phyloP scores from a whole-genome alignment of 2,797 vertebrate genomes.

The Falco naumanni region DNA sequence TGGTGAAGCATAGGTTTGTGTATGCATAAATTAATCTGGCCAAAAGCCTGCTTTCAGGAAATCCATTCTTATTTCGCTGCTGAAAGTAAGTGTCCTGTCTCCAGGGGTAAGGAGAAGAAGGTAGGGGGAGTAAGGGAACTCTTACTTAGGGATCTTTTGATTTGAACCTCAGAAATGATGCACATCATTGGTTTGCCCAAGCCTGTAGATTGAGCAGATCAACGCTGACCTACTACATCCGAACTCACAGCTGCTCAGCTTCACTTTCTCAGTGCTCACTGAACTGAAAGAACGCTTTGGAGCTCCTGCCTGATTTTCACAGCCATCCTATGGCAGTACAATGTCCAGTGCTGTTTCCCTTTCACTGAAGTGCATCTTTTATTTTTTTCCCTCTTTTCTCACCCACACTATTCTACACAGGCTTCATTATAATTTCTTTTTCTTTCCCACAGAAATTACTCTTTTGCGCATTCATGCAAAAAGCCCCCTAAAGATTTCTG shows the following conservation, averaged over 20 bases:
- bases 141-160: neutral
- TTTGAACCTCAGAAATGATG: neutral
- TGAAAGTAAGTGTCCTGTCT: neutral
- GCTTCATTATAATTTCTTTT: neutral
- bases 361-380: neutral
- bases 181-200: neutral
- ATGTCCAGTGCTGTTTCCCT: neutral
- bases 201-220: neutral
- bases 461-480: neutral
- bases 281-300: neutral
- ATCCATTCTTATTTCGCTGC: slow-evolving; percentile 6
- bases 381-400: neutral
- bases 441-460: neutral
- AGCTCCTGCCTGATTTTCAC: slow-evolving; percentile 21
- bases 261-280: neutral
- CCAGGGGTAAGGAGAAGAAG: neutral
- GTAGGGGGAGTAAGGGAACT: neutral
- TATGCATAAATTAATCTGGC: slow-evolving; percentile 57
- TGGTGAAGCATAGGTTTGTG: slow-evolving; percentile 43
- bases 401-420: neutral
- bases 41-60: slow-evolving; percentile 32
- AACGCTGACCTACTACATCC: neutral
- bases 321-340: slow-evolving; percentile 2
- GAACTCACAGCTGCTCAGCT: neutral
- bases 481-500: neutral